These are phyloP conservation scores for Drosophila helvetica DNA, from an alignment of 2,888 invertebrate genomes.

Conservation along the genomic window DNA sequence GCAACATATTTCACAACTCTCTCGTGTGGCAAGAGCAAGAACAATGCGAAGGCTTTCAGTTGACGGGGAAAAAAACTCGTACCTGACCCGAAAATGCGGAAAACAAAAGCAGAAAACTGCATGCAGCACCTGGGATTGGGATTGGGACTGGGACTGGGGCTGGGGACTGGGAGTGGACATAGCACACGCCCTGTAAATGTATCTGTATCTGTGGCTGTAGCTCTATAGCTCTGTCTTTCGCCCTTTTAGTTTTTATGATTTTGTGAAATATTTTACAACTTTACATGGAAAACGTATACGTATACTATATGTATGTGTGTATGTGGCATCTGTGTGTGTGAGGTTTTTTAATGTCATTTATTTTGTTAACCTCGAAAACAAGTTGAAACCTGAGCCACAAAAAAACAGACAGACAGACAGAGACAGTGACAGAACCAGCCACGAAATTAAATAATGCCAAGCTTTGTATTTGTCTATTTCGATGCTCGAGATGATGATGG, in stretches of 20 bases:
- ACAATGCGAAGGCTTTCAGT: conserved; percentile 72
- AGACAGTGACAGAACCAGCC: conserved; percentile 32
- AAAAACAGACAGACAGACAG: neutral
- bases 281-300: conserved; percentile 62
- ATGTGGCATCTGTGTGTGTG: conserved; percentile 14
- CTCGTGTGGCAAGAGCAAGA: conserved; percentile 33
- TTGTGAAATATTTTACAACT: conserved; percentile 78
- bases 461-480: conserved; percentile 50
- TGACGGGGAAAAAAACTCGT: conserved; percentile 32
- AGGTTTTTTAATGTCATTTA: conserved; percentile 61
- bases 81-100: conserved; percentile 67
- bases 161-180: conserved; percentile 23
- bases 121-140: conserved; percentile 71
- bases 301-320: conserved; percentile 8
- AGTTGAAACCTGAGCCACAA: conserved; percentile 46
- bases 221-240: neutral
- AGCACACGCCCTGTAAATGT: conserved; percentile 28
- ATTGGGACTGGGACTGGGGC: conserved; percentile 27
- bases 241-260: conserved; percentile 64
- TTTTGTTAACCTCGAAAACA: conserved; percentile 68
- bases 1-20: conserved; percentile 43
- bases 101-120: conserved; percentile 45
- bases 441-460: conserved; percentile 60
- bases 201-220: neutral
- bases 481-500: conserved; percentile 39